Evolutionary conservation across 2,797 vertebrate species (phyloP), one percentile per base, ranked within the genome.

Genomic region (Phrynocephalus forsythii): DNA sequence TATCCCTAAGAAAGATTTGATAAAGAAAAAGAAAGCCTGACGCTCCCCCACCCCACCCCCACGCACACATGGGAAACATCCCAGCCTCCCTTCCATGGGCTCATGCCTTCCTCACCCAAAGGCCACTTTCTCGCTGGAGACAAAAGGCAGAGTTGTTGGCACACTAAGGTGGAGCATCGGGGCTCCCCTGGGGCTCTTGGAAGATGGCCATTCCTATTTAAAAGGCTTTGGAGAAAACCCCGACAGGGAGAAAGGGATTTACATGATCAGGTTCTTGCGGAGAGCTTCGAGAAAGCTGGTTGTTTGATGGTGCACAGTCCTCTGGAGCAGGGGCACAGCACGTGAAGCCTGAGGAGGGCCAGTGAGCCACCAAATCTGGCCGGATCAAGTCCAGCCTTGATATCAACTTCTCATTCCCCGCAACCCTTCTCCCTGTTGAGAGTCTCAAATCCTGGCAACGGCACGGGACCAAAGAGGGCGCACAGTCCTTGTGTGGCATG

Each of bases 371-470:
- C 28, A 1, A 0, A 67, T 6, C 52, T 10, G 52, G 67, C 48
- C 44, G 13, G 84, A 83, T 44, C 33, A 69, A 66, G 33, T 79
- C 86, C 48, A 82, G 89, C 83, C 90, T 90, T 89, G 88, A 73
- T 2, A 88, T 28, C 18, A 26, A 60, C 13, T 71, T 84, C 30
- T 67, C 26, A 0, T 9, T 33, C 44, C 26, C 66, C 33, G 6
- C n/a, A n/a, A 13, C 84, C 88, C 78, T 78, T 63, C 81, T 1
- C 71, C 79, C 91, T 69, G 85, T 33, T 28, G 0, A 26, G 63
- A 0, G 4, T 24, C 26, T 28, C 7, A 75, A n/a, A 81, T n/a
- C 24, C 60, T 66, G 69, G n/a, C 72, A 68, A 60, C 63, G 24
- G 26, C 0, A 2, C 6, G 33, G 81, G 84, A 82, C 69, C 82